Conservation (phyloP, 2,113 vertebrate genomes). For the Gambusia affinis region DNA sequence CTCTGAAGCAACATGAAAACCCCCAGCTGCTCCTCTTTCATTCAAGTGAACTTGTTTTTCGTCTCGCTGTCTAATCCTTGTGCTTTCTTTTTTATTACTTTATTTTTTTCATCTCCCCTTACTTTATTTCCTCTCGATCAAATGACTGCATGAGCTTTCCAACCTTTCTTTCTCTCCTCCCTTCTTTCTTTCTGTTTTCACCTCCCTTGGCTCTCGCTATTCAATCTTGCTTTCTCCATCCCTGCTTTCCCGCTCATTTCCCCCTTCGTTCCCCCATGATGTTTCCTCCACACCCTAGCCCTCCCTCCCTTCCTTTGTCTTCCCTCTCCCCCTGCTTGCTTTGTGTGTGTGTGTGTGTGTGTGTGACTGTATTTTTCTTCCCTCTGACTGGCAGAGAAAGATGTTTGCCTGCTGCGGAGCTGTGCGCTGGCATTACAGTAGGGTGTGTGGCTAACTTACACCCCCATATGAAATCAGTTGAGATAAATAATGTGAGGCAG, state of each 20-base stretch:
- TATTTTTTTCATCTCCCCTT: conserved; percentile 1
- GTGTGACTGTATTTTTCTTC: conserved; percentile 34
- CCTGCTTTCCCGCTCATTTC: conserved; percentile 67
- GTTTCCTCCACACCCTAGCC: conserved; percentile 34
- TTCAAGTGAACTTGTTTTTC: conserved; percentile 3
- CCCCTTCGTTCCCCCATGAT: conserved; percentile 40
- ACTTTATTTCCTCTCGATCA: conserved; percentile 10
- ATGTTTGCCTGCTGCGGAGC: conserved; percentile 41
- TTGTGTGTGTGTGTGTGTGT: conserved; percentile 38
- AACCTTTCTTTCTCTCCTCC: neutral
- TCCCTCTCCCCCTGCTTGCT: conserved; percentile 40
- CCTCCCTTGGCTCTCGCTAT: conserved; percentile 38
- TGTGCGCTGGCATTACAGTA: conserved; percentile 21
- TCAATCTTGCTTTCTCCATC: conserved; percentile 55
- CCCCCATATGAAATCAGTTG: conserved; percentile 36
- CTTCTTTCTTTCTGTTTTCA: conserved; percentile 24
- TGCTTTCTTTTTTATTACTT: conserved; percentile 17
- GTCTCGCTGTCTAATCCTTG: neutral
- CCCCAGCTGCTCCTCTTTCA: neutral
- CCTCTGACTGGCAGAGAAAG: conserved; percentile 51
- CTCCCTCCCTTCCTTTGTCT: conserved; percentile 72
- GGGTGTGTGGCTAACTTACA: conserved; percentile 28
- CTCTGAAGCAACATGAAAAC: conserved; percentile 24
- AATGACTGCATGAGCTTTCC: conserved; percentile 29
- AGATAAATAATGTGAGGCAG: conserved; percentile 24